These are phyloP conservation scores for Zaprionus ornatus DNA, from an alignment of 1,140 invertebrate species.

Conservation along the genomic window DNA sequence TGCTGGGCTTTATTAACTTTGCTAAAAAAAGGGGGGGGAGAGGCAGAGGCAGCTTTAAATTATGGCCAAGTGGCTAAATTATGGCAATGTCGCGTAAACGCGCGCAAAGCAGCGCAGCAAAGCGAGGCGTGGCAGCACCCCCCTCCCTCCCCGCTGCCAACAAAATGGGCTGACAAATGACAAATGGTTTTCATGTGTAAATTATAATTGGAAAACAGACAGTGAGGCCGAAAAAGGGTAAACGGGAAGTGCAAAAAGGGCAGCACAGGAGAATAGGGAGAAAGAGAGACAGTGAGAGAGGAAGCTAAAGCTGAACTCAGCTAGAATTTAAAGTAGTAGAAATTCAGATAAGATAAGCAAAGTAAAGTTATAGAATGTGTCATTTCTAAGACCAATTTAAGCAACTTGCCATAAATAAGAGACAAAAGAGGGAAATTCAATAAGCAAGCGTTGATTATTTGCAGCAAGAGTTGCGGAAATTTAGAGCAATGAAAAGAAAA, in stretches of 20 bases:
- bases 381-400: background rate
- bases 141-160: constrained; percentile 8
- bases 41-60: constrained; percentile 57
- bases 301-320: too few relatives aligned
- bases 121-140: background rate
- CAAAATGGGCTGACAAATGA: constrained; percentile 53
- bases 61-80: constrained; percentile 80
- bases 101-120: constrained; percentile 1
- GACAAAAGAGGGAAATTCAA: background rate
- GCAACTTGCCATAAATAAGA: background rate
- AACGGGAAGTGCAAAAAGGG: constrained; percentile 1
- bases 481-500: background rate
- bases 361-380: background rate
- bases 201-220: constrained; percentile 73
- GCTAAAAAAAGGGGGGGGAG: constrained; percentile 29
- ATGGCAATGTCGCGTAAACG: constrained; percentile 71
- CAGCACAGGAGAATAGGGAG: background rate
- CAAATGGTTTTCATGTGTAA: constrained; percentile 75
- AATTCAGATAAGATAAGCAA: background rate
- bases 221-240: constrained; percentile 9
- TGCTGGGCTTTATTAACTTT: constrained; percentile 46
- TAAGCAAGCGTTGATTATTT: background rate
- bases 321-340: background rate
- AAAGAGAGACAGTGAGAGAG: background rate
- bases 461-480: background rate